Conservation (phyloP, 2,888 invertebrate genomes). For the Sclerodermus sp. region DNA sequence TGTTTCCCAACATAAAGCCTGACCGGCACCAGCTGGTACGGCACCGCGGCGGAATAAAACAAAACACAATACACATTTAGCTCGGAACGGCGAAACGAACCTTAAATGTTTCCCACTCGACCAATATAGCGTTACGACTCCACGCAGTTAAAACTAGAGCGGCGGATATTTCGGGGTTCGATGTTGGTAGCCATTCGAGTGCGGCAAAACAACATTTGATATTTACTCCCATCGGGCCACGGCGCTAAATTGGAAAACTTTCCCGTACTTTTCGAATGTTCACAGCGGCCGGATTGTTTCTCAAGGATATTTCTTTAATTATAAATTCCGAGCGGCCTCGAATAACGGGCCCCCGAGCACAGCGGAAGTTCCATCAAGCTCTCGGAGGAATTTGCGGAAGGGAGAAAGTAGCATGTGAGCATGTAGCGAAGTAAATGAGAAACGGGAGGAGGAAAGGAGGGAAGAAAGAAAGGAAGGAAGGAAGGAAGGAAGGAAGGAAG, state of each 20-base stretch:
- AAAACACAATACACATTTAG: slow-evolving; percentile 45
- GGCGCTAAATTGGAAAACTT: slow-evolving; percentile 46
- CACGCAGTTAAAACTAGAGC: slow-evolving; percentile 42
- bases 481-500: too few species aligned
- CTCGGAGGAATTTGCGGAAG: too few species aligned
- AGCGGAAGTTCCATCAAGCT: too few species aligned
- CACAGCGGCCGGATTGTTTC: too few species aligned
- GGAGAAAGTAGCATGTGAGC: too few species aligned
- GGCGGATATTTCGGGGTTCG: slow-evolving; percentile 44
- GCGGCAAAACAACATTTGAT: slow-evolving; percentile 25
- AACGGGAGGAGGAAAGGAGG: too few species aligned
- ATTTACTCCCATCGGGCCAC: slow-evolving; percentile 32
- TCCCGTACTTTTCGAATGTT: slow-evolving; percentile 26
- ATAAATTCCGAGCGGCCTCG: too few species aligned
- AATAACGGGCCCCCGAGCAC: too few species aligned
- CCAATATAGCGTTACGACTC: slow-evolving; percentile 10
- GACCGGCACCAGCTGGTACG: slow-evolving; percentile 39
- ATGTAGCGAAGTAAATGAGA: too few species aligned
- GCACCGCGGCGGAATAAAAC: slow-evolving; percentile 43
- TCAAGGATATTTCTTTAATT: too few species aligned
- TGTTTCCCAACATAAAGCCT: slow-evolving; percentile 38
- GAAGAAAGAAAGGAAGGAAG: too few species aligned
- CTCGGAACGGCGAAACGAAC: slow-evolving; percentile 22
- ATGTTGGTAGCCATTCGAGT: slow-evolving; percentile 29
- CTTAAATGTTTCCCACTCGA: slow-evolving; percentile 27